phyloP scores from a whole-genome alignment of 2,797 vertebrate genomes.

The Melanotaenia maccullochi region DNA sequence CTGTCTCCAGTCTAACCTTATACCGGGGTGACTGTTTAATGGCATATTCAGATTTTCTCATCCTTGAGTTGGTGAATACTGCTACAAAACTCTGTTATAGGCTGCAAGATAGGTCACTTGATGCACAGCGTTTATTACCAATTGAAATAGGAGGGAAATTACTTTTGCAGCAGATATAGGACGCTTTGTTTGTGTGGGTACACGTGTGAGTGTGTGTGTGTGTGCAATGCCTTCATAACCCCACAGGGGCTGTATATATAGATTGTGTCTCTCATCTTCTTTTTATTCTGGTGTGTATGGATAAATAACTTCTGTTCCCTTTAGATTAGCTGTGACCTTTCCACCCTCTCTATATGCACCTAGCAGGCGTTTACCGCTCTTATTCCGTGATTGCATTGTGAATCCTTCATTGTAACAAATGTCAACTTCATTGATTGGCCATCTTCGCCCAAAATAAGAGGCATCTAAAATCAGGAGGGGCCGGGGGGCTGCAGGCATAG shows the following conservation, averaged over 20 bases:
- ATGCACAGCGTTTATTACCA: constrained; percentile 68
- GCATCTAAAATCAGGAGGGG: constrained; percentile 47
- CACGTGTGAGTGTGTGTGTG: constrained; percentile 40
- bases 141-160: constrained; percentile 71
- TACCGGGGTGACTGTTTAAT: constrained; percentile 48
- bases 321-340: constrained; percentile 82
- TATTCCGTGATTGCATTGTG: constrained; percentile 76
- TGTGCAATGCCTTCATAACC: constrained; percentile 54
- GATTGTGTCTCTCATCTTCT: constrained; percentile 71
- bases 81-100: constrained; percentile 53
- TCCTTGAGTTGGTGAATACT: constrained; percentile 52
- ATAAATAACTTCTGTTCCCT: constrained; percentile 81
- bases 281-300: constrained; percentile 77
- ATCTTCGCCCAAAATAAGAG: constrained; percentile 80
- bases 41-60: constrained; percentile 51
- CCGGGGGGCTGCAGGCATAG: constrained; percentile 1
- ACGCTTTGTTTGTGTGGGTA: constrained; percentile 33
- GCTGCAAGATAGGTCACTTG: constrained; percentile 59
- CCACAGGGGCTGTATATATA: constrained; percentile 70
- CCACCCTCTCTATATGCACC: constrained; percentile 67
- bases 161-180: constrained; percentile 62
- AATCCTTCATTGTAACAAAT: constrained; percentile 83
- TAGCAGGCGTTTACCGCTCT: constrained; percentile 65
- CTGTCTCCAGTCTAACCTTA: constrained; percentile 48
- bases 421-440: constrained; percentile 83